Base-by-base conservation (phyloP, 2,797 vertebrate genomes). In the Hafferia zeledoni region DNA sequence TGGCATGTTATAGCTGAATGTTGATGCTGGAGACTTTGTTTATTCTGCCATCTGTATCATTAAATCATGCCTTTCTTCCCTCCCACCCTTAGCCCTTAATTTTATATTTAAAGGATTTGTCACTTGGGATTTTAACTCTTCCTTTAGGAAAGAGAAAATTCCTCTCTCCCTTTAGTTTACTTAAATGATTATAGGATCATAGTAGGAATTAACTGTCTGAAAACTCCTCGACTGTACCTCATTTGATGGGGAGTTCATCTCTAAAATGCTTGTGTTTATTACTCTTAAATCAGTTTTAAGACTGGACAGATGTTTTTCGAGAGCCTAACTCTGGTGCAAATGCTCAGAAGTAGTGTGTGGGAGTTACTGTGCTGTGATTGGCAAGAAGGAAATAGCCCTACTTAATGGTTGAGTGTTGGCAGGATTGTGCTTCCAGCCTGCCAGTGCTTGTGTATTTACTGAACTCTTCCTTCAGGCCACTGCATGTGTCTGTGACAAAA, bases 31-130 rank as follows among this genome's bases (percentile, higher is more conserved):
- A 93, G 53, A 70, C 57, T 81, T 83, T 93, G 82, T 95, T 95
- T 96, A 91, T 70, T 86, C 82, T 94, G 85, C 61, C 72, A 91
- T 15, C 61, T 75, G 33, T 81, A 24, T 87, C 79, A 33, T 69
- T 94, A 94, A 95, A 95, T 94, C 83, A 76, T 63, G 60, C 39
- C 57, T 90, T 88, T 93, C 59, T 25, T 93, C 19, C 41, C 31
- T 89, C 35, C n/a, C 11, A 65, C 31, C 52, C 41, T 15, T 65
- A 86, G 47, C 65, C 71, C 39, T 88, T 86, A 78, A 74, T 89
- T 92, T 81, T 91, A 44, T 80, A 76, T 81, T 86, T 50, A 83
- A 89, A 61, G 46, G 46, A 61, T 90, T 94, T 95, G 65, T 76
- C 79, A 64, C 43, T 89, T 81, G 83, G 46, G 53, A 64, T 87